Evolutionary conservation across 2,113 vertebrate genomes (phyloP).

Genomic region (Heloderma charlesbogerti): DNA sequence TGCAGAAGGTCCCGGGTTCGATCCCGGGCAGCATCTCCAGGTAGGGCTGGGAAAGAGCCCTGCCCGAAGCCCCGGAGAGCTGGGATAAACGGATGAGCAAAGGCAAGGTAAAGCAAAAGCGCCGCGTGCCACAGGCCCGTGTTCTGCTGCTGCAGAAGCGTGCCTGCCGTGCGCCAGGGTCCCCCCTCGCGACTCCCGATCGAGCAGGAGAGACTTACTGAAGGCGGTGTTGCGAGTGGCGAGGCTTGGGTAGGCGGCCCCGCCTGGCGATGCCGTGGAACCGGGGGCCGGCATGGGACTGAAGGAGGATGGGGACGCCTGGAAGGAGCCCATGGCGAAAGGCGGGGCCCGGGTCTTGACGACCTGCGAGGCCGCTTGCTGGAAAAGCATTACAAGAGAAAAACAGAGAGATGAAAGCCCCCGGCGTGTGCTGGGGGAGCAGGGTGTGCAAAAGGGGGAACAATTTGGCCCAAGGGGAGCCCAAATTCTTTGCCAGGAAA

Average conservation of each 20-base stretch:
- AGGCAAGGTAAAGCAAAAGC: too few species aligned
- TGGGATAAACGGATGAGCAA: too few species aligned
- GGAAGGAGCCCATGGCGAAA: constrained; percentile 77
- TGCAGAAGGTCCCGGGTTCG: too few species aligned
- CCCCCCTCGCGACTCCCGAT: accelerated
- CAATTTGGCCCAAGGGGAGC: too few species aligned
- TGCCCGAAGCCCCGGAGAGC: too few species aligned
- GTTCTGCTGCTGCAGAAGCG: too few species aligned
- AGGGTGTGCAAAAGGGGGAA: background rate
- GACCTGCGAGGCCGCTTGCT: constrained; percentile 72
- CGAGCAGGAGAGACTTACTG: constrained; percentile 58
- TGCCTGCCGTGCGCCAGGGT: background rate
- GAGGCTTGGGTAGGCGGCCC: constrained; percentile 70
- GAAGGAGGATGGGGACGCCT: constrained; percentile 73
- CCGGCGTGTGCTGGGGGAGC: background rate
- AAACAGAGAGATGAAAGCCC: too few species aligned
- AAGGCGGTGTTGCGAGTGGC: constrained; percentile 68
- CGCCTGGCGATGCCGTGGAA: constrained; percentile 54
- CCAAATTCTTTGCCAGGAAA: too few species aligned
- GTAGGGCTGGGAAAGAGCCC: too few species aligned
- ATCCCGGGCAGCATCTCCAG: too few species aligned
- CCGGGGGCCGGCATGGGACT: constrained; percentile 69
- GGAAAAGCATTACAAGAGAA: background rate
- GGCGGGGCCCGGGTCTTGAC: constrained; percentile 76
- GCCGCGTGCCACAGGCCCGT: background rate